Evolutionary conservation across 92 coral and sea anemone genomes (phyloP), one percentile per base, ranked within the genome.

Genomic region (Palythoa heliodiscus): DNA sequence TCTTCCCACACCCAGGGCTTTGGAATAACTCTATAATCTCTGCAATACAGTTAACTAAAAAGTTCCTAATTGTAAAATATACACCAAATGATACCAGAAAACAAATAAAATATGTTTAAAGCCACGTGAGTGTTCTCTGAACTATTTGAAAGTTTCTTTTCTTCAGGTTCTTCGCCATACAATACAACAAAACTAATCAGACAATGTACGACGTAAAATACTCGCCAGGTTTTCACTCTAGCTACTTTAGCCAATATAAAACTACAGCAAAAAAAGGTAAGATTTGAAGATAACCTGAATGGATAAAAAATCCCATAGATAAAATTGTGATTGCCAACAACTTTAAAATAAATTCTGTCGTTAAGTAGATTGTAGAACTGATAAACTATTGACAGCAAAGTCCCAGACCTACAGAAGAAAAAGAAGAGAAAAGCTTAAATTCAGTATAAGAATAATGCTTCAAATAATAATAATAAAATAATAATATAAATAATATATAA

Each of bases 371-470:
- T 90, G 93, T 48, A 90, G 82, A 71, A 90, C 60, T 50, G 93
- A 90, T 63, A 87, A 69, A 40, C 93, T 90, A 82, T 87, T 90
- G 25, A 90, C 88, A 40, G 93, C 86, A 83, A 90, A 90, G 61
- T 90, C 90, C 93, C 93, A 90, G 52, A 90, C 90, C 93, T 90
- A 43, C 20, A 72, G 54, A 69, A 39, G 29, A 39, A 69, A 72
- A 48, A 64, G 23, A n/a, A 78, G 25, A 63, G 39, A 3, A 71
- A 39, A 20, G 16, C 3, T 37, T 2, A 6, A 12, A 71, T 1
- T 2, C 64, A 58, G 17, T n/a, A n/a, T n/a, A 11, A 13, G 20
- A 19, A 58, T 19, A 58, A n/a, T n/a, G n/a, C n/a, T n/a, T n/a
- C n/a, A 58, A 19, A 58, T 58, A 58, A 13, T 19, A 13, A 19